phyloP scores from a whole-genome alignment of 2,113 vertebrate genomes.

The Speoplatyrhinus poulsoni region DNA sequence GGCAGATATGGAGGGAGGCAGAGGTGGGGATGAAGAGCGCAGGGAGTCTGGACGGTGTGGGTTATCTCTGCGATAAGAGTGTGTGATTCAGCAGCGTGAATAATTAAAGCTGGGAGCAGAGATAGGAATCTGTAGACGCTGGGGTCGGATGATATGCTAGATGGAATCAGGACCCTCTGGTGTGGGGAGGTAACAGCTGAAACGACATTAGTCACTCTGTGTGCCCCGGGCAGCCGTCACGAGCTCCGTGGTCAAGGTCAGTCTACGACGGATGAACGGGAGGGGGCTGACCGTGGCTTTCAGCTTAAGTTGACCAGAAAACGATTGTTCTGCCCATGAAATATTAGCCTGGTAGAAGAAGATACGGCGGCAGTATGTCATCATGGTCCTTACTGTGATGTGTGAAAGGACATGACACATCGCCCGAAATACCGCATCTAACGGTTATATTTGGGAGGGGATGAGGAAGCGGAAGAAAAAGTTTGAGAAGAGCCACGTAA shows the following conservation, averaged over 20 bases:
- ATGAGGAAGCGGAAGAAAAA: no score
- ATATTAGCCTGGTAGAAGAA: slow-evolving; percentile 50
- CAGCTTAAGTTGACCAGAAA: slow-evolving; percentile 57
- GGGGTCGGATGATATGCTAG: slow-evolving; percentile 58
- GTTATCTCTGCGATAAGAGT: slow-evolving; percentile 61
- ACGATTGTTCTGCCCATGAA: slow-evolving; percentile 66
- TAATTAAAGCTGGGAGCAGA: slow-evolving; percentile 70
- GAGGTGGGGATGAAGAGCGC: not conserved
- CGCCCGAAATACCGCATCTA: not conserved
- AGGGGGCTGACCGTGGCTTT: slow-evolving; percentile 33
- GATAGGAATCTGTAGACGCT: slow-evolving; percentile 73
- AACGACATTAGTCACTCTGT: slow-evolving; percentile 62
- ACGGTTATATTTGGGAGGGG: no score
- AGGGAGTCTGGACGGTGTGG: slow-evolving; percentile 40
- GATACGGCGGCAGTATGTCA: slow-evolving; percentile 52
- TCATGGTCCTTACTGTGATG: slow-evolving; percentile 39
- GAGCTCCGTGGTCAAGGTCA: slow-evolving; percentile 66
- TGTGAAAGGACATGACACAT: slow-evolving; percentile 15
- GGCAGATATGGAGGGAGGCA: slow-evolving; percentile 9
- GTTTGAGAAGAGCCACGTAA: no score
- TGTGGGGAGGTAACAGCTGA: slow-evolving; percentile 46
- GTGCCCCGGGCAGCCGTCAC: slow-evolving; percentile 53
- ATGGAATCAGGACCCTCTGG: slow-evolving; percentile 55
- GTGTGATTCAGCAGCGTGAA: slow-evolving; percentile 71
- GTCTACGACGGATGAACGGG: slow-evolving; percentile 63